Conservation (phyloP, 2,113 vertebrate genomes). For the Nycticorax nycticorax region DNA sequence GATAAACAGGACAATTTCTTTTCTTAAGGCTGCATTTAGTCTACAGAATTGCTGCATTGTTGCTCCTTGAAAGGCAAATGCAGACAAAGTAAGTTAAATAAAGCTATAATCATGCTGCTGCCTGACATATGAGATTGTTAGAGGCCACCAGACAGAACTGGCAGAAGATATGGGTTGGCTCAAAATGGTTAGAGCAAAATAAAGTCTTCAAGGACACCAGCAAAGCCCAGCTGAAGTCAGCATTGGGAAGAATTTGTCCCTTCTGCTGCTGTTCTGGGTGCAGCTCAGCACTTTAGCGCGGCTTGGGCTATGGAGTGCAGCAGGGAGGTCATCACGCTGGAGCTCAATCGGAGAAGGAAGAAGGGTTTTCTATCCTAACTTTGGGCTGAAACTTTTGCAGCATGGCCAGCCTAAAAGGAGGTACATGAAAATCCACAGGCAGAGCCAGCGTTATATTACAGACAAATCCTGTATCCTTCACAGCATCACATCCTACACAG, state of each 20-base stretch:
- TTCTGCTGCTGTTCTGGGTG: neutral
- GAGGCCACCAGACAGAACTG: neutral
- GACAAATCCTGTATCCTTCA: neutral
- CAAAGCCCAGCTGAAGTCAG: neutral
- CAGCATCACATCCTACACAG: neutral
- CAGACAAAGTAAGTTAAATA: neutral
- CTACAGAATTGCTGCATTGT: neutral
- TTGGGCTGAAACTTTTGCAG: neutral
- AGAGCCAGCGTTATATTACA: neutral
- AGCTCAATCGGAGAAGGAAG: neutral
- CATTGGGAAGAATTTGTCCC: neutral
- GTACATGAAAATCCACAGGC: neutral
- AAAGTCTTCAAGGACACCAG: neutral
- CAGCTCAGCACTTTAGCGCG: neutral
- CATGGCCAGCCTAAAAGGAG: accelerated
- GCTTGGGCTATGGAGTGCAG: neutral
- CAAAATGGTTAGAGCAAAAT: neutral
- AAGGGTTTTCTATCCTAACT: neutral
- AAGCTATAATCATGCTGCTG: neutral
- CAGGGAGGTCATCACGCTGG: accelerated
- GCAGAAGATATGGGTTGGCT: neutral
- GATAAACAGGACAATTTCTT: constrained; percentile 9
- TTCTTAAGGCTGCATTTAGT: neutral
- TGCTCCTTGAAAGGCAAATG: constrained; percentile 16
- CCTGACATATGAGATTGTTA: neutral